Base-by-base conservation (phyloP, 2,888 invertebrate genomes). In the Habrosyne pyritoides region DNA sequence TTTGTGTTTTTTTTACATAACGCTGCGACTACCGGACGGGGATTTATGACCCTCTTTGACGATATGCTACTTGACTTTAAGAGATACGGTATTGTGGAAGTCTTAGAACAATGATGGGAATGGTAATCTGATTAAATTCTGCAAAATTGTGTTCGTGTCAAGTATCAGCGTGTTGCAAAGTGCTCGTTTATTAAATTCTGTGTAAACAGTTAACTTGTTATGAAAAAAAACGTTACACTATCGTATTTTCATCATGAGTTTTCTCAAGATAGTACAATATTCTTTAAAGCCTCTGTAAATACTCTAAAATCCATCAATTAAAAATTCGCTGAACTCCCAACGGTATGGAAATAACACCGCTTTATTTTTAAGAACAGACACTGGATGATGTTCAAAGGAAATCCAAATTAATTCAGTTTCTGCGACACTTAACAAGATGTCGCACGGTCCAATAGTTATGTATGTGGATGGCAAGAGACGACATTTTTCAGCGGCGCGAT, bases 361-460 rank as follows among this genome's bases (percentile, higher is more conserved):
- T 12, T 42, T 42, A 42, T 14, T 36, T 36, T 33, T 33, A 47
- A 42, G 49, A 0, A 10, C 24, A 26, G 26, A 10, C 36, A 46
- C 8, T 42, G 47, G 48, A 42, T 58, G 47, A 47, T 53, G 50
- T 51, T 36, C 28, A 28, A 33, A 30, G 53, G 30, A 8, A 42
- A 42, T 42, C n/a, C 49, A 65, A 67, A 60, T 51, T 52, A 61
- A 66, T 60, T 63, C 50, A 51, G 59, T 60, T 60, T 61, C 63
- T 66, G 59, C 55, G 69, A 60, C 68, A 75, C 64, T 73, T 78
- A 75, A 81, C 74, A 70, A 74, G 68, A 73, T 70, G 78, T 73
- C 82, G 58, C 57, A 65, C 70, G 77, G 65, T 71, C 60, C 69
- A 60, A 65, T 67, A 64, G 63, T 76, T 73, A 82, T 69, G 68